Percentiles rank a stretch among this genome's conserved stretches.
phyloP scores from a whole-genome alignment of 2,797 vertebrate species.

The Bufotes viridis region DNA sequence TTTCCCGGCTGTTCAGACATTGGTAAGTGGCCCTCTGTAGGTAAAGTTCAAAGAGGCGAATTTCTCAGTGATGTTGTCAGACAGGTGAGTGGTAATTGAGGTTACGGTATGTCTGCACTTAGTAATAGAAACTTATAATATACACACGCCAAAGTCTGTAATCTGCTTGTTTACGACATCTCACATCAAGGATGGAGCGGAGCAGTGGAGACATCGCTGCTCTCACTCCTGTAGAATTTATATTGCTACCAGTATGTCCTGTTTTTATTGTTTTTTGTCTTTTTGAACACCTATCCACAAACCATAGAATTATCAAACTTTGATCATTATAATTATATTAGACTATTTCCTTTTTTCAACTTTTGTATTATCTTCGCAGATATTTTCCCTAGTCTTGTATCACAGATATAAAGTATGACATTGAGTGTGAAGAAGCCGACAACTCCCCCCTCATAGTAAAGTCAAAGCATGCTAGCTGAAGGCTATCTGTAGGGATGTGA shows the following conservation, averaged over 20 bases:
- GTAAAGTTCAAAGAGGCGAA: slow-evolving; percentile 38
- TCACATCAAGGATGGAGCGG: not conserved
- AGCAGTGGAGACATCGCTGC: not conserved
- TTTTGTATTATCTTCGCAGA: not conserved
- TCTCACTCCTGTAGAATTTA: not conserved
- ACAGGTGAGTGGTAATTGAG: slow-evolving; percentile 45
- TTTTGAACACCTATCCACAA: not conserved
- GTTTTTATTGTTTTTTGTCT: not conserved
- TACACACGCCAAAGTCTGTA: not conserved
- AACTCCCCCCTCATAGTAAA: not conserved
- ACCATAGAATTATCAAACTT: not conserved
- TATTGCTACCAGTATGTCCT: slow-evolving; percentile 4
- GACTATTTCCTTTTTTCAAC: not conserved
- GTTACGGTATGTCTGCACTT: slow-evolving; percentile 28
- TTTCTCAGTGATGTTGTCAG: slow-evolving; percentile 47
- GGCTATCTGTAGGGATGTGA: slow-evolving; percentile 6
- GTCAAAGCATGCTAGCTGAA: slow-evolving; percentile 15
- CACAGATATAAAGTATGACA: not conserved
- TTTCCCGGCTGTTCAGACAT: slow-evolving; percentile 29
- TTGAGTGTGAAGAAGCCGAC: slow-evolving; percentile 10
- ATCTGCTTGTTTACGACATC: slow-evolving; percentile 21
- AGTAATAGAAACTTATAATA: slow-evolving; percentile 39
- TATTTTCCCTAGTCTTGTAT: not conserved
- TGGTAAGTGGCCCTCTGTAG: slow-evolving; percentile 3
- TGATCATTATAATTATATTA: not conserved